Evolutionary conservation across 2,797 vertebrate species (phyloP).

Genomic region (Artibeus lituratus): DNA sequence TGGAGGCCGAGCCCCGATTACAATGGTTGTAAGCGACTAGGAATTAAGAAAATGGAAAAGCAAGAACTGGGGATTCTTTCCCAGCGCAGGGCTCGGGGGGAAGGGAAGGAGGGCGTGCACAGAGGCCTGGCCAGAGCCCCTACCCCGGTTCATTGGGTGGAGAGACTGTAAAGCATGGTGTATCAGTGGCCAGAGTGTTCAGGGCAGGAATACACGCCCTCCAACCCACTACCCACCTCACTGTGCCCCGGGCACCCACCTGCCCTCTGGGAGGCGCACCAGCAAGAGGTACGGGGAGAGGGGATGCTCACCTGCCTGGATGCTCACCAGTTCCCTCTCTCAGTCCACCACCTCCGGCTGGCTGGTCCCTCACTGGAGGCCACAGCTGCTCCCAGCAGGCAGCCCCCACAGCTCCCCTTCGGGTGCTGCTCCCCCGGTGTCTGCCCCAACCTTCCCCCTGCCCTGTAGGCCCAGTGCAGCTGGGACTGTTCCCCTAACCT

Average conservation of each 20-base stretch:
- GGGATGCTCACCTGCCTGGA: accelerated
- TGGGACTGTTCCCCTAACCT: not conserved
- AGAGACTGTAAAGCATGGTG: not conserved
- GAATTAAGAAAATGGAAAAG: not conserved
- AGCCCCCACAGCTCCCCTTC: not conserved
- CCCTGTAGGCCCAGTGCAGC: not conserved
- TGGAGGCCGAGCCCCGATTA: not conserved
- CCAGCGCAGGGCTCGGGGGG: not conserved
- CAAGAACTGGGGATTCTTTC: not conserved
- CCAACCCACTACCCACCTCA: not conserved
- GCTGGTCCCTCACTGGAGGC: not conserved
- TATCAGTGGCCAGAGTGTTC: accelerated
- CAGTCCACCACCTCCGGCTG: not conserved
- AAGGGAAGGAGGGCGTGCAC: not conserved
- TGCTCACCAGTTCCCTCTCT: no score
- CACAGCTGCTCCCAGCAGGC: not conserved
- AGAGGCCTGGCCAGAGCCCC: not conserved
- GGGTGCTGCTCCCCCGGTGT: not conserved
- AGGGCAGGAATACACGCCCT: not conserved
- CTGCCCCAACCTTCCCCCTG: not conserved
- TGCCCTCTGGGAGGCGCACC: not conserved
- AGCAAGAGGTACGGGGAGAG: not conserved
- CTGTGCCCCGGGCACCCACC: not conserved
- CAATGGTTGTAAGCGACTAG: not conserved
- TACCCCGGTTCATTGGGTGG: not conserved